phyloP scores from a whole-genome alignment of 2,888 invertebrate species.

The Chouioia cunea region DNA sequence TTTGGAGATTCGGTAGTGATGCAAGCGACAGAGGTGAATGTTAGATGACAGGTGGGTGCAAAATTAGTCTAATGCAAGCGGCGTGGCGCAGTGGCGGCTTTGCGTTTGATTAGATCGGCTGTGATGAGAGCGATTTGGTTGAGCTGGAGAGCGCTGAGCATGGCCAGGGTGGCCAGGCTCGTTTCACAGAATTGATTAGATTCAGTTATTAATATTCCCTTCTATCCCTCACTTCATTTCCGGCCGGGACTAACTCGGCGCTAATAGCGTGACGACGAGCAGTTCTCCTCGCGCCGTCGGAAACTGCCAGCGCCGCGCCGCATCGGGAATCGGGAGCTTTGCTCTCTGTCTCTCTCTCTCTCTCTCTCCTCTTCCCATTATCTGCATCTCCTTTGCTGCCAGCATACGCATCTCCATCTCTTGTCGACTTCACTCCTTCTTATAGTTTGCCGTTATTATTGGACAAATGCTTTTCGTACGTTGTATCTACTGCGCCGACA shows the following conservation, averaged over 20 bases:
- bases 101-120: slow-evolving; percentile 65
- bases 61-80: slow-evolving; percentile 62
- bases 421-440: slow-evolving; percentile 3
- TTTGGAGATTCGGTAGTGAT: too few relatives aligned
- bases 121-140: slow-evolving; percentile 50
- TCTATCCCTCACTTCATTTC: slow-evolving; percentile 67
- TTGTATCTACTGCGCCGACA: too few relatives aligned
- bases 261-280: slow-evolving; percentile 67
- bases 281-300: slow-evolving; percentile 54
- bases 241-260: slow-evolving; percentile 65
- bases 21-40: too few relatives aligned
- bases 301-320: slow-evolving; percentile 40
- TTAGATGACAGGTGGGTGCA: slow-evolving; percentile 53
- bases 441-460: slow-evolving; percentile 32
- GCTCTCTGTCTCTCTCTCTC: slow-evolving; percentile 11
- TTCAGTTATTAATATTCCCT: slow-evolving; percentile 68
- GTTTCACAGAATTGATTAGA: slow-evolving; percentile 66
- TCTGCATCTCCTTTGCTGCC: slow-evolving; percentile 29
- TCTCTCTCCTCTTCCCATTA: slow-evolving; percentile 27
- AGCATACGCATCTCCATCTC: too few relatives aligned
- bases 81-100: slow-evolving; percentile 28
- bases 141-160: slow-evolving; percentile 45
- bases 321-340: slow-evolving; percentile 43
- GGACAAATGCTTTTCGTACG: too few relatives aligned
- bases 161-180: slow-evolving; percentile 58